Evolutionary conservation across 2,797 vertebrate genomes (phyloP), one percentile per base, ranked within the genome.

Genomic region (Alfaro cultratus): DNA sequence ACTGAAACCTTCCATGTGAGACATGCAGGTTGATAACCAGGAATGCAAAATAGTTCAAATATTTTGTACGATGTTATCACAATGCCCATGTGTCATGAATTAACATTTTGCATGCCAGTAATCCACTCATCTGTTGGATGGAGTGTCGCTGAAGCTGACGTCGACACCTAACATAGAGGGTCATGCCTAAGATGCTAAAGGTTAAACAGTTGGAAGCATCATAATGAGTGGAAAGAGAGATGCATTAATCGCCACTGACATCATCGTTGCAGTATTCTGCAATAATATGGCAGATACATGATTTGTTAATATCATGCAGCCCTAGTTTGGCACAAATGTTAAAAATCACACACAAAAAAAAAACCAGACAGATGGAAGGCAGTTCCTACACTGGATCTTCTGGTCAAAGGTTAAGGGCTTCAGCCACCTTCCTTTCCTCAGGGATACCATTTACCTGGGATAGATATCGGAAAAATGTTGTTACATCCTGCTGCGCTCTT

Each of bases 391-490:
- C 62, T 36, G 72, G 18, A 34, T 60, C 70, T 75, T 76, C 83
- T 72, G 85, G 85, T 97, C 97, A 99, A 92, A 99, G 95, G 92
- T 98, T 97, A 86, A 98, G 94, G 6, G 97, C 98, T 94, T 99
- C 98, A 0, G 97, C 97, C 90, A 99, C 96, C 85, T 99, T 99
- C 85, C 98, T 96, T 91, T 99, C 98, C 93, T 99, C 99, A 99
- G 98, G 98, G 96, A 99, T 99, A 97, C 98, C 99, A 99, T 99
- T 99, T 98, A 99, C 97, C 98, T 99, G 87, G 67, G 95, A 93
- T 0, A 77, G 75, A 83, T 13, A 23, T 15, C 7, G 47, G 1
- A 29, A 68, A 9, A 8, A 18, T 21, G 2, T 26, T 21, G 34
- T 34, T 12, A 16, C 15, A n/a, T 57, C 21, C 12, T 34, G 1